Evolutionary conservation across 1,140 invertebrate species (phyloP), one percentile per base, ranked within the genome.

Genomic region (Lerema accius): DNA sequence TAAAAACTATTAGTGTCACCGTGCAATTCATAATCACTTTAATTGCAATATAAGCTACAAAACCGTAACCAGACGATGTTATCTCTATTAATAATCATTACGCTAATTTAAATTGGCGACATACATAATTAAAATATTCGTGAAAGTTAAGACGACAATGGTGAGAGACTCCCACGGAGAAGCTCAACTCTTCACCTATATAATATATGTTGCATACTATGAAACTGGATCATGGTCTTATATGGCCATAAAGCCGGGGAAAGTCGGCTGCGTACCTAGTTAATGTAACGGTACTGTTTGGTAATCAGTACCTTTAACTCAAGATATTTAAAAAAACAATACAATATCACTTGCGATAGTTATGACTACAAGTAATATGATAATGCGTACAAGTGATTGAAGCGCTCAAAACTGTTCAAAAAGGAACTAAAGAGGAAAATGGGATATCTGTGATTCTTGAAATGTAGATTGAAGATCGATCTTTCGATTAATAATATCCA

Each of bases 91-190:
- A 74, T 74, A 74, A 74, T 42, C 49, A 69, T 69, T 69, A 72
- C 45, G 65, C 48, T 67, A 77, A 80, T 75, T 81, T 76, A 71
- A 76, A 79, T 76, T 78, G 72, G 74, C 78, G 82, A 79, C 80
- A 80, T 49, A 78, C 62, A 72, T 70, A 80, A 80, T 82, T 84
- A 83, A 83, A 74, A 72, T 76, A 78, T 76, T 78, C 72, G 81
- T 79, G 82, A 84, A 84, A 84, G 82, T 76, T 23, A 32, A 16
- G 16, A 37, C 28, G 15, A 84, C 82, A 84, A 84, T 84, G 40
- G 66, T 73, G 76, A 42, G 73, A 80, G 17, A 45, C 49, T 84
- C 82, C 43, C 82, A 84, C 82, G 78, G 11, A 28, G 39, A 61
- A 70, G 66, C 58, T 65, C 59, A 51, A 43, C 63, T 62, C 69